phyloP scores from a whole-genome alignment of 2,113 vertebrate genomes.

The Microtus pennsylvanicus region DNA sequence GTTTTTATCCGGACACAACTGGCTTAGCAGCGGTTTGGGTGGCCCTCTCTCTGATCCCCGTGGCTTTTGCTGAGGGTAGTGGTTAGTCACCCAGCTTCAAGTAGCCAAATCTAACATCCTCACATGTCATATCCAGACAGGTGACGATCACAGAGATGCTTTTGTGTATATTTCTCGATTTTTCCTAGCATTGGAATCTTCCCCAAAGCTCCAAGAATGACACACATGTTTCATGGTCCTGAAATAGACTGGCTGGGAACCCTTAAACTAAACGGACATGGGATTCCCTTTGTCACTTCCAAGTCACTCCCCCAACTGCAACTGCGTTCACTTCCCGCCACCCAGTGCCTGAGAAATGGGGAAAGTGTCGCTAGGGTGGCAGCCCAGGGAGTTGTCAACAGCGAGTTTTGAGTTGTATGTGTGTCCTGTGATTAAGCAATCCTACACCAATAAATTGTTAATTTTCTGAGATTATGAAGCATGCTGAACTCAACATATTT shows the following conservation, averaged over 20 bases:
- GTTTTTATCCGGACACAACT: not conserved
- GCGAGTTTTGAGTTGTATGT: not conserved
- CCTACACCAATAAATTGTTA: not conserved
- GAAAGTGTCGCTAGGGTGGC: not conserved
- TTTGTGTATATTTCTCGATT: not conserved
- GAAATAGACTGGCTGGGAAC: not conserved
- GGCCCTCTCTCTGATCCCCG: not conserved
- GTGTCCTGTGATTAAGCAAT: conserved; percentile 20
- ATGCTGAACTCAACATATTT: conserved; percentile 23
- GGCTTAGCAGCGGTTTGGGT: not conserved
- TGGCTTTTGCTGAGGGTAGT: not conserved
- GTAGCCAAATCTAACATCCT: not conserved
- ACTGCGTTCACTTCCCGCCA: not conserved
- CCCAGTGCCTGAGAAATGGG: not conserved
- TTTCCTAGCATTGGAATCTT: not conserved
- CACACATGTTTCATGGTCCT: not conserved
- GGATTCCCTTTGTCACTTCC: not conserved
- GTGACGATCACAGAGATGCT: not conserved
- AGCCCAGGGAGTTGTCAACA: not conserved
- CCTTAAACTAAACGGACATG: not conserved
- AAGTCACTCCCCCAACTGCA: not conserved
- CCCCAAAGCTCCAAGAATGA: not conserved
- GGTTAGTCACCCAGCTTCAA: not conserved
- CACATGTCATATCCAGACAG: not conserved
- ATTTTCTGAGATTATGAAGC: conserved; percentile 40